A percentile compares a stretch with the other conserved stretches of the same genome.
phyloP scores from a whole-genome alignment of 2,113 vertebrate genomes.

The Anoplopoma fimbria region DNA sequence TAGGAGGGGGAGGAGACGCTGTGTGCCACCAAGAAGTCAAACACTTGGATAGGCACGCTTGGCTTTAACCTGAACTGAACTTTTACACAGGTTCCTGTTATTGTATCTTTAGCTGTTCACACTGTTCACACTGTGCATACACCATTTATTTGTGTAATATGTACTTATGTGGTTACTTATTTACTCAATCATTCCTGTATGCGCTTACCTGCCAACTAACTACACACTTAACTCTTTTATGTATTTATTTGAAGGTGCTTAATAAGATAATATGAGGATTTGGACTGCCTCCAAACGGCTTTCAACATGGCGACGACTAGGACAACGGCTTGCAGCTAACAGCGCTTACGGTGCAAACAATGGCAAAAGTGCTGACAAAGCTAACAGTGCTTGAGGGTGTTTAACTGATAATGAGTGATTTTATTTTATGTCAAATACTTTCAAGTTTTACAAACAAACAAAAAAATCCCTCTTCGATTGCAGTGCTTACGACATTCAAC shows the following conservation, averaged over 20 bases:
- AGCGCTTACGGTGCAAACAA: neutral
- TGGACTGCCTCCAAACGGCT: neutral
- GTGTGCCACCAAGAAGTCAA: constrained; percentile 30
- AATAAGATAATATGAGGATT: neutral
- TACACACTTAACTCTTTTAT: constrained; percentile 8
- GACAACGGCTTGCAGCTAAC: neutral
- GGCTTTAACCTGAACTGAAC: constrained; percentile 36
- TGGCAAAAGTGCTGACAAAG: neutral
- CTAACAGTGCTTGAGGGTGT: neutral
- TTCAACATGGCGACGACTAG: neutral
- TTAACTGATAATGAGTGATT: neutral
- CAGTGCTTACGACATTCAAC: neutral
- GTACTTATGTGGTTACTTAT: constrained; percentile 18
- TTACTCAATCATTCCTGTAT: constrained; percentile 14
- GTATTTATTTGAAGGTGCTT: constrained; percentile 3
- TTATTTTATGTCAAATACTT: no score
- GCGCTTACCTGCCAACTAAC: constrained; percentile 10
- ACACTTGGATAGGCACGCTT: constrained; percentile 14
- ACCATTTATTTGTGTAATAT: neutral
- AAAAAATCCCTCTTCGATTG: neutral
- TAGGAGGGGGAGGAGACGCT: constrained; percentile 14
- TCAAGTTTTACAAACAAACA: neutral
- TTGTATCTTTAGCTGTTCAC: neutral
- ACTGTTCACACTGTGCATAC: neutral
- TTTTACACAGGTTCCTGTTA: neutral